Base-by-base conservation (phyloP, 2,888 invertebrate genomes). In the Tortrix viridana region DNA sequence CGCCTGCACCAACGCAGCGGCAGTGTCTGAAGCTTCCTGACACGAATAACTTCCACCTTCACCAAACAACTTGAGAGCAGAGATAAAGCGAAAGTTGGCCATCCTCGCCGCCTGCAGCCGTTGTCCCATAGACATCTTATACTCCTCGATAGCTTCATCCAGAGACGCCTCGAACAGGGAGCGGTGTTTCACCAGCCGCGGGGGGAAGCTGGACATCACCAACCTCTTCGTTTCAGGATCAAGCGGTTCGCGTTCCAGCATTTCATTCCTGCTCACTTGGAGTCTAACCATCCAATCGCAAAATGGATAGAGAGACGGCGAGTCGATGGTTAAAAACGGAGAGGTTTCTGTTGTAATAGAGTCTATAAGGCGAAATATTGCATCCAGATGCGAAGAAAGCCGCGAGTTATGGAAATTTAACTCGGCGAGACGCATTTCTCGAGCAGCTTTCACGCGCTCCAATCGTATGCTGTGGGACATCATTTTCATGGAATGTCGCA, bases 81-180 rank as follows among this genome's bases (percentile, higher is more conserved):
- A 73, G 65, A 87, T 69, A 55, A 85, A 86, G 9, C 81, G 75
- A n/a, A 86, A 74, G 66, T 88, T 89, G 0, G 88, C 80, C 41
- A 88, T 80, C n/a, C 88, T 79, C 9, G 77, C 87, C 44, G 80
- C 79, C 67, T 90, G 89, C 50, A 88, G 67, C n/a, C 79, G 72
- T 20, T 80, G 68, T 26, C 83, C 77, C 0, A 85, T 54, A n/a
- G 73, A 65, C 22, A 64, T 73, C 60, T 82, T 87, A 65, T 71
- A 81, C 1, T 71, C 66, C 4, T 70, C 74, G 16, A 84, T 58
- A 1, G 76, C 79, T 6, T 46, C 49, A 47, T 81, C 71, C 20
- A 89, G 71, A 14, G 89, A 89, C 3, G 82, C 80, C 49, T 84
- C 81, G 70, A 84, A 90, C 5, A 78, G 67, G 14, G 66, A 62